Conservation (phyloP, 2,113 vertebrate species). For the Semnopithecus entellus region DNA sequence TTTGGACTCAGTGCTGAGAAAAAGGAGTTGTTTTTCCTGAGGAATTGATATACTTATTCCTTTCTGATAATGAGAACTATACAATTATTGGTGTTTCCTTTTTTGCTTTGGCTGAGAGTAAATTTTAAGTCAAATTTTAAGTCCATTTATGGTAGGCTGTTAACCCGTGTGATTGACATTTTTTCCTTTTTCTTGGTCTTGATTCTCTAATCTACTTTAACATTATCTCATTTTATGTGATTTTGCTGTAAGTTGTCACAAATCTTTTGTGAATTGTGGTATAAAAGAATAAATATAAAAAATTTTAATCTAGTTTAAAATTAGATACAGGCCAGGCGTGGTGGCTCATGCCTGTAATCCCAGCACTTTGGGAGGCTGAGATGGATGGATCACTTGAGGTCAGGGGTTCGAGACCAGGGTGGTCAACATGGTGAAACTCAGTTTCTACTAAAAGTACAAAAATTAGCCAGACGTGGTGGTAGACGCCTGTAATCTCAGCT, state of each 20-base stretch:
- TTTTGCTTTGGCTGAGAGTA: constrained; percentile 44
- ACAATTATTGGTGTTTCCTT: constrained; percentile 32
- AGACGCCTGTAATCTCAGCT: too few species aligned
- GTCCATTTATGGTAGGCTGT: constrained; percentile 1
- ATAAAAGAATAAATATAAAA: constrained; percentile 17
- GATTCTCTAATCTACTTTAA: constrained; percentile 28
- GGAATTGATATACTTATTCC: constrained; percentile 32
- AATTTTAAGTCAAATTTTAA: constrained; percentile 33
- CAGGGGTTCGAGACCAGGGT: too few species aligned
- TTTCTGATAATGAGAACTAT: constrained; percentile 49
- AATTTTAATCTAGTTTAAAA: neutral
- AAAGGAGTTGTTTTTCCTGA: constrained; percentile 51
- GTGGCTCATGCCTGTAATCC: too few species aligned
- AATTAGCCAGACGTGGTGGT: too few species aligned
- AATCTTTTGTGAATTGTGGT: neutral
- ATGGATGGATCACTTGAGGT: too few species aligned
- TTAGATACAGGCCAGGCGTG: neutral
- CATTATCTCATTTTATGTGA: neutral
- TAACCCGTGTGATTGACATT: constrained; percentile 29
- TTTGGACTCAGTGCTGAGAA: constrained; percentile 55
- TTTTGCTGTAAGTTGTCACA: constrained; percentile 12
- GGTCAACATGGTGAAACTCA: too few species aligned
- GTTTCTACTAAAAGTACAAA: too few species aligned
- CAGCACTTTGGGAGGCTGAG: too few species aligned
- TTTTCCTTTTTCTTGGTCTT: constrained; percentile 34